Percentiles rank a stretch among this genome's conserved stretches.
Evolutionary conservation across 1,140 invertebrate species (phyloP).

Genomic region (Hesperophylax magnus): DNA sequence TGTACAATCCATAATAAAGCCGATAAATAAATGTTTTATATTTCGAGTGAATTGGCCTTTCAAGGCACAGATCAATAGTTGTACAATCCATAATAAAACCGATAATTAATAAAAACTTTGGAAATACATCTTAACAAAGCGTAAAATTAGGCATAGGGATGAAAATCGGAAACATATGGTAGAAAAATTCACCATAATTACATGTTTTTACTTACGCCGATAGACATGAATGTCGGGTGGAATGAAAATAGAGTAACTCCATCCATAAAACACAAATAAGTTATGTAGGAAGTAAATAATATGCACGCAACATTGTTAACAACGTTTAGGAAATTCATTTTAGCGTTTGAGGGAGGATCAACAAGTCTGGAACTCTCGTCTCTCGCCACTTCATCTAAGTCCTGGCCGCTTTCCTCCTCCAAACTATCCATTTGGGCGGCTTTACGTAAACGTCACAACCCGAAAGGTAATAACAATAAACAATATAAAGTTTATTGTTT

Average conservation of each 20-base stretch:
- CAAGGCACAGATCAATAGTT: no score
- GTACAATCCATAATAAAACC: no score
- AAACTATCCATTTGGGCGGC: conserved; percentile 33
- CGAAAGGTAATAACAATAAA: conserved; percentile 19
- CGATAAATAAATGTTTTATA: no score
- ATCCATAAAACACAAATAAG: conserved; percentile 64
- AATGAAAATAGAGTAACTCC: conserved; percentile 66
- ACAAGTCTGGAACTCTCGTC: conserved; percentile 52
- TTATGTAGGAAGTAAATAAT: conserved; percentile 59
- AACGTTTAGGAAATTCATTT: conserved; percentile 63
- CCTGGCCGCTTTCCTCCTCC: conserved; percentile 20
- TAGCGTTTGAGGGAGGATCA: conserved; percentile 52
- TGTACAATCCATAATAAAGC: no score
- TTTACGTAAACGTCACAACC: conserved; percentile 29
- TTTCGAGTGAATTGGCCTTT: no score
- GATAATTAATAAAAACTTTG: no score
- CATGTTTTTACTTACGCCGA: conserved; percentile 61
- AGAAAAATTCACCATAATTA: conserved; percentile 12
- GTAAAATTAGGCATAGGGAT: no score
- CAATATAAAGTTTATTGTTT: background rate
- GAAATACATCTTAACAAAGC: no score
- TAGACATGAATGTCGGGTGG: conserved; percentile 65
- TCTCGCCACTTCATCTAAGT: conserved; percentile 52
- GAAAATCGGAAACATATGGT: conserved; percentile 9
- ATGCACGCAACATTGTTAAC: conserved; percentile 62